These are phyloP conservation scores for Salvelinus sp. DNA, from an alignment of 2,113 vertebrate species.

Conservation along the genomic window DNA sequence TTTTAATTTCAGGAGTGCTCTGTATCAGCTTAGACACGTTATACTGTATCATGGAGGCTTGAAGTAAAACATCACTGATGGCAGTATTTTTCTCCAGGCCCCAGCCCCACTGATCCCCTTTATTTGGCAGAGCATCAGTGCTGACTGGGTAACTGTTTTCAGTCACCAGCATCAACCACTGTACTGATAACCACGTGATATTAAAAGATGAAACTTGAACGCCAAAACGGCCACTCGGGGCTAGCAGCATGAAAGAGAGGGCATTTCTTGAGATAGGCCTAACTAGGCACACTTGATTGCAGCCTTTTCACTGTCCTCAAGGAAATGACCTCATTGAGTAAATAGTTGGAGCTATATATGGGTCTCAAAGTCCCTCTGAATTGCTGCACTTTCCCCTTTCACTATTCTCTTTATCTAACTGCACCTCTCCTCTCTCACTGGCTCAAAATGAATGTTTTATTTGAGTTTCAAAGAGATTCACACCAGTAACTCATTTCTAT, in stretches of 20 bases:
- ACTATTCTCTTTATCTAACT: slow-evolving; percentile 43
- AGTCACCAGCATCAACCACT: no score
- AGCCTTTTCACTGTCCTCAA: slow-evolving; percentile 48
- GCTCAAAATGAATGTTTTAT: background rate
- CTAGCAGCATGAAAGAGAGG: slow-evolving; percentile 29
- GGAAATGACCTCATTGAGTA: slow-evolving; percentile 70
- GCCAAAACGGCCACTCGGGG: slow-evolving; percentile 30
- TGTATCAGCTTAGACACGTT: no score
- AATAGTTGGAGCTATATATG: slow-evolving; percentile 63
- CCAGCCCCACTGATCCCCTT: no score
- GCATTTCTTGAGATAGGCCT: slow-evolving; percentile 22
- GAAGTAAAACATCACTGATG: no score
- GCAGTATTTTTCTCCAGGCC: no score
- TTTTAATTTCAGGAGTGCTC: no score
- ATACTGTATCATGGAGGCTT: no score
- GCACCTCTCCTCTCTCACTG: background rate
- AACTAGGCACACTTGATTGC: slow-evolving; percentile 47
- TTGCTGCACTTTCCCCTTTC: slow-evolving; percentile 57
- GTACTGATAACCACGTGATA: no score
- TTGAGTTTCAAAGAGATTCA: no score
- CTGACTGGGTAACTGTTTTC: no score
- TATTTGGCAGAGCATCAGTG: no score
- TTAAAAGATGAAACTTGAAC: background rate
- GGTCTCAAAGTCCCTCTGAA: slow-evolving; percentile 60
- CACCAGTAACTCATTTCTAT: no score